Evolutionary conservation across 2,113 vertebrate genomes (phyloP).

Genomic region (Leucopsar rothschildi): DNA sequence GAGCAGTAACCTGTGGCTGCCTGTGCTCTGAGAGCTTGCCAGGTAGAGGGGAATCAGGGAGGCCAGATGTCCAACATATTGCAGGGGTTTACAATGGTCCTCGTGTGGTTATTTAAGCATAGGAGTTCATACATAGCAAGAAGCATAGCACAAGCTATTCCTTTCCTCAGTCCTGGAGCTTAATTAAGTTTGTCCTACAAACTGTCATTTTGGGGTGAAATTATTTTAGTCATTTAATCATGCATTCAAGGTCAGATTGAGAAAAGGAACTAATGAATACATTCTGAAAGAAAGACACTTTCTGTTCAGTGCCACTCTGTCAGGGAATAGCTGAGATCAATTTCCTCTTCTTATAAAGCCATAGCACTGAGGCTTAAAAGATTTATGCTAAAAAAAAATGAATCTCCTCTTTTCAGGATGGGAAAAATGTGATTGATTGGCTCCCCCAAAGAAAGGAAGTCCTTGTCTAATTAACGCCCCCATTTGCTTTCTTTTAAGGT

Average conservation of each 20-base stretch:
- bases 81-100: background rate
- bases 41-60: background rate
- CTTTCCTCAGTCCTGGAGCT: background rate
- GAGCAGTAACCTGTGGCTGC: background rate
- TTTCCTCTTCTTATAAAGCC: conserved; percentile 14
- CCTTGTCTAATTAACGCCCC: background rate
- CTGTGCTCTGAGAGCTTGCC: background rate
- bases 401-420: background rate
- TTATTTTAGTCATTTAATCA: conserved; percentile 22
- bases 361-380: background rate
- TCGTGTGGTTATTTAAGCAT: background rate
- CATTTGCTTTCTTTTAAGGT: conserved; percentile 1
- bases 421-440: background rate
- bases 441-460: background rate
- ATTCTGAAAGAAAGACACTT: conserved; percentile 8
- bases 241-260: background rate
- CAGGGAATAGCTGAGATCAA: background rate
- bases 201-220: background rate
- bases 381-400: background rate
- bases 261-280: background rate
- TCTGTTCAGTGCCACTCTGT: background rate
- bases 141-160: background rate
- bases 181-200: background rate
- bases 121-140: background rate
- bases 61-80: background rate